Evolutionary conservation across 2,888 invertebrate species (phyloP), one percentile per base, ranked within the genome.

Genomic region (Stenoptilia bipunctidactyla): DNA sequence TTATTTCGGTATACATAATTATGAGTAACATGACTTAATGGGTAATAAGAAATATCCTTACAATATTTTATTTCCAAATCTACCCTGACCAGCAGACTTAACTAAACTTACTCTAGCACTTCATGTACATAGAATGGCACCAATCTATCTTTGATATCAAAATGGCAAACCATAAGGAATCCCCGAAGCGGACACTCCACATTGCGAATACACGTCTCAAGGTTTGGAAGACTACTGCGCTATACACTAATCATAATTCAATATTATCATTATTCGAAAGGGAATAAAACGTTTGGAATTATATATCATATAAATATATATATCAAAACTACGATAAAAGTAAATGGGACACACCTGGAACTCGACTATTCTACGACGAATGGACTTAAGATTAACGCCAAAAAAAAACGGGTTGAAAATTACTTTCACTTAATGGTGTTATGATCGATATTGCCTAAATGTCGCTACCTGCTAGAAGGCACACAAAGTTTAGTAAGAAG

Each of bases 71-170:
- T 71, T 73, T 75, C 76, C 76, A 72, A 66, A 65, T 65, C 77
- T 80, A 82, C 82, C 82, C 83, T 83, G 82, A 77, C 82, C 82
- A 64, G 76, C 77, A 73, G 75, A 77, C 82, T 74, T 79, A 82
- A 73, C 77, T 82, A 70, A 75, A 67, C 82, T 77, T 79, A 83
- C 73, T 50, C 79, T 80, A 79, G 74, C 79, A 62, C 77, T 62
- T 80, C 79, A 66, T 77, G 68, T 74, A 82, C 69, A 76, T 66
- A 76, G 76, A 79, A 83, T 83, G 83, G 83, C 83, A 83, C 83
- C 83, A 77, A 82, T 77, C 82, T 82, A 82, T 83, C 83, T 83
- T 83, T 83, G 83, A 83, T 83, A 83, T 82, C 68, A 74, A 66
- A 68, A 83, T 83, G 82, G 83, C 82, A 83, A 82, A 72, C 80